Evolutionary conservation across 2,888 invertebrate species (phyloP), one percentile per base, ranked within the genome.

Genomic region (Tanytarsus gracilentus): DNA sequence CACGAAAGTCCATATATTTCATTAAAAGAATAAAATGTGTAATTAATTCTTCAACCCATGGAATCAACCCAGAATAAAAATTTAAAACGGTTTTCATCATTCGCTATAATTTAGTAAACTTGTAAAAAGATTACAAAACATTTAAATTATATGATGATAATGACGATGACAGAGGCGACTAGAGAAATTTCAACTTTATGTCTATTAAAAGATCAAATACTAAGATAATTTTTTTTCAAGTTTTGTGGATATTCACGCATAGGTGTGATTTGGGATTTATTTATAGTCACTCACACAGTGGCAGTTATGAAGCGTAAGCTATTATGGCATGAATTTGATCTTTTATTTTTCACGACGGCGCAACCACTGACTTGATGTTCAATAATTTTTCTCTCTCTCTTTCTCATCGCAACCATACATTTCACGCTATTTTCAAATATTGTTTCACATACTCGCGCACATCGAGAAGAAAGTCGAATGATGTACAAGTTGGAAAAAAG

Each of bases 121-220:
- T n/a, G n/a, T n/a, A n/a, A n/a, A n/a, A n/a, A n/a, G n/a, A n/a
- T n/a, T n/a, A n/a, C n/a, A n/a, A n/a, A n/a, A n/a, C n/a, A n/a
- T n/a, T n/a, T n/a, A n/a, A n/a, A n/a, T n/a, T n/a, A n/a, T n/a
- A n/a, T n/a, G n/a, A n/a, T n/a, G n/a, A n/a, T n/a, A n/a, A n/a
- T n/a, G n/a, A n/a, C n/a, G n/a, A n/a, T n/a, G n/a, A n/a, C n/a
- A n/a, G n/a, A n/a, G n/a, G n/a, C n/a, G n/a, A n/a, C n/a, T n/a
- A n/a, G n/a, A n/a, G n/a, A n/a, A n/a, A n/a, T n/a, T 16, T 36
- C 36, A 36, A 44, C 21, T 8, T n/a, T n/a, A 33, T 11, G 23
- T 44, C 44, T 44, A 44, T 44, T 44, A 44, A 44, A 44, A 44
- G 44, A 44, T 44, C 44, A 44, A 44, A 44, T 44, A 23, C 11